Evolutionary conservation across 30 jellyfish, hydroid and myxozoan species (phyloP), one percentile per base, ranked within the genome.

Genomic region (Aurelia aurita): DNA sequence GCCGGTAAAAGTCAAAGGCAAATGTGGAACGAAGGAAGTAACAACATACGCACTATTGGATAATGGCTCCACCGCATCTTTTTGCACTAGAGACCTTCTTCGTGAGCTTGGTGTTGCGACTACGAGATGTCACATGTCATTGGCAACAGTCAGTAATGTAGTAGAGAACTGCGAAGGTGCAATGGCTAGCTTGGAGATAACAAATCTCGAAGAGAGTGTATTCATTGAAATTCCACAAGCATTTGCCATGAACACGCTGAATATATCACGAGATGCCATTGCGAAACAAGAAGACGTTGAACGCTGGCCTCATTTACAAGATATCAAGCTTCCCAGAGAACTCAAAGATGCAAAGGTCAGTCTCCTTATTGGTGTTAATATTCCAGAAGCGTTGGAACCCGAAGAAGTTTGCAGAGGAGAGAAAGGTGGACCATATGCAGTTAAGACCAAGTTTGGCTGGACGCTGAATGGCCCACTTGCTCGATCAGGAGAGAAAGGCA

Each of bases 371-470:
- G 91, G 74, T 64, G 95, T 72, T 1, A 54, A 61, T 29, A 55
- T 60, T 18, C 78, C 95, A 13, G 76, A 72, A 61, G 95, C 95
- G 21, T 26, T 85, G 84, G 77, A 85, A 62, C 95, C 95, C 1
- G 54, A 8, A 5, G 88, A 72, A 22, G 58, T 85, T 9, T 14
- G 77, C 16, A 54, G 47, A 44, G 21, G 85, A n/a, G 23, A 20
- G 26, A 21, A 74, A 15, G 84, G 86, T 5, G 96, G 86, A 47
- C 90, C 90, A 1, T 86, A 57, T 16, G 96, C 96, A 7, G 88
- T 79, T 34, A 55, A 57, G 28, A 87, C 91, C 23, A 32, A 15
- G 69, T 79, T 87, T 34, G 92, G 92, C 43, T 87, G 91, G 88
- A 69, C 89, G 43, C 0, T 87, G 10, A 71, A 73, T 66, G 96